Evolutionary conservation across 1,140 invertebrate species (phyloP), one percentile per base, ranked within the genome.

Genomic region (Drosophila nebulosa): DNA sequence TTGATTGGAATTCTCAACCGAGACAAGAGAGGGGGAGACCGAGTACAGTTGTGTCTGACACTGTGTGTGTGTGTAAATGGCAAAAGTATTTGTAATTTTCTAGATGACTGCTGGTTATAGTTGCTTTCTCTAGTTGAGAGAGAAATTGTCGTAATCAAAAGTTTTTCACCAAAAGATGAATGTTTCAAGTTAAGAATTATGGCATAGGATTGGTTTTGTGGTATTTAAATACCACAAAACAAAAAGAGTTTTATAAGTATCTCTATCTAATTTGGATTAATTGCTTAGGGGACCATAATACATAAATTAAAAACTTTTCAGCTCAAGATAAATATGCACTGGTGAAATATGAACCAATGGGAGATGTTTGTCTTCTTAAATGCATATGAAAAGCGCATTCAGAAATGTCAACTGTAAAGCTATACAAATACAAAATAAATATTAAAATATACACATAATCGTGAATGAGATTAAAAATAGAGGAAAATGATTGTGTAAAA

Each of bases 51-150:
- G 16, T 46, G 16, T 10, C 7, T 21, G 16, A n/a, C n/a, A n/a
- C n/a, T 42, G 39, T 42, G 14, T 42, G 16, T 71, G 57, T 58
- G 62, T 74, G 74, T 69, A 79, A 79, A 79, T 77, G 64, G 65
- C 74, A 78, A 74, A 86, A 81, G 83, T 81, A 86, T 85, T 85
- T 85, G 81, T 85, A 80, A 85, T 85, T 80, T 86, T 85, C 80
- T 63, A 68, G 73, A 71, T 75, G 73, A 75, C 73, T 75, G 73
- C 64, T 72, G 73, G 63, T 52, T 70, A 68, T 74, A 68, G 62
- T 65, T 74, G 60, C 21, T 55, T 65, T 62, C 46, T 51, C 59
- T 70, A 53, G 16, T 42, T 22, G 27, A 74, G 76, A 60, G 73
- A 77, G 69, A 76, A 86, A 85, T 85, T 77, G 74, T 80, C 75